Base-by-base conservation (phyloP, 2,888 invertebrate genomes). In the Dicycla oo region DNA sequence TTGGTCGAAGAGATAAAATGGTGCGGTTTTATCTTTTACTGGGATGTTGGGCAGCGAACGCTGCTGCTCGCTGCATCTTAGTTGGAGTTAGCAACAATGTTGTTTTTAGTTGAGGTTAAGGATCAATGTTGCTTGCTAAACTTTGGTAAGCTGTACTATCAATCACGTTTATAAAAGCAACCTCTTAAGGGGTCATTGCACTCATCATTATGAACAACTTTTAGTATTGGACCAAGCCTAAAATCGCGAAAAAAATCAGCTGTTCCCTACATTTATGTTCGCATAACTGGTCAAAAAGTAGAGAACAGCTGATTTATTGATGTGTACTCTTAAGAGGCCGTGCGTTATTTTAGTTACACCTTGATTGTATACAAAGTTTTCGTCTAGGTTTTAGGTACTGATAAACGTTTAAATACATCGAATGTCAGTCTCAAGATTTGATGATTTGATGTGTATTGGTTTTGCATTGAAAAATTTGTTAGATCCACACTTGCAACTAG, bases 1-100 rank as follows among this genome's bases (percentile, higher is more conserved):
- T 57, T 64, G 66, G 51, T 49, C 20, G 63, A 38, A 56, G 13
- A 65, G 75, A 67, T 80, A 75, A 80, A 76, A 78, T 23, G 61
- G 64, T 38, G 13, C 5, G 53, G 56, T 76, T 79, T 81, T 75
- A 79, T 81, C 43, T 45, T 74, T 74, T 47, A 40, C 68, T 43
- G 60, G 38, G 38, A 40, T 23, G 38, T 60, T 79, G 58, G 68
- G 20, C 64, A 66, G 23, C 13, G 8, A 38, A 73, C 47, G 57
- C 23, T 30, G 47, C 30, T 30, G 49, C 30, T 5, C 5, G 15
- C 2, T 30, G 63, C 54, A 56, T 34, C 40, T n/a, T n/a, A 23
- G 47, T 53, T 34, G 7, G n/a, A 11, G 26, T 49, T 56, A 13
- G 57, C 62, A 51, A 75, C 49, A 80, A 0, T 49, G 62, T 74